A percentile compares a stretch with the other conserved stretches of the same genome.
phyloP scores from a whole-genome alignment of 35 echinoderm and acorn worm genomes.

The Ophiothrix spiculata region DNA sequence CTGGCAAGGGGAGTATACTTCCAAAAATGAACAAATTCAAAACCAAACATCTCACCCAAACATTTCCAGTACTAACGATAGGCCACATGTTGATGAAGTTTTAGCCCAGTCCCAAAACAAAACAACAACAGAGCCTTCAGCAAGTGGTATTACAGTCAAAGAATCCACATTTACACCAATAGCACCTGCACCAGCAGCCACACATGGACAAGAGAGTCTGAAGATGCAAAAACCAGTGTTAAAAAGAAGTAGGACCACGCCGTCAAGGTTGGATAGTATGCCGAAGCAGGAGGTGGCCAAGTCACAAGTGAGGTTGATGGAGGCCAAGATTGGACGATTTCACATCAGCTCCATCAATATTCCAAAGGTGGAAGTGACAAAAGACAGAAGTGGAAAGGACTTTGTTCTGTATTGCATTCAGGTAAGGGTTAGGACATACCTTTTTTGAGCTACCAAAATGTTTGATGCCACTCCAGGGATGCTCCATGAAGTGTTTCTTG shows the following conservation, averaged over 20 bases:
- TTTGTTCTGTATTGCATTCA: neutral
- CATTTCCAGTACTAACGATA: too few relatives aligned
- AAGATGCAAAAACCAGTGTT: neutral
- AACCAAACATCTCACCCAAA: too few relatives aligned
- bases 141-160: too few relatives aligned
- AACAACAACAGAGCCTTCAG: too few relatives aligned
- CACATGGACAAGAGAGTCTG: too few relatives aligned
- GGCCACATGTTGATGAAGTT: too few relatives aligned
- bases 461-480: too few relatives aligned
- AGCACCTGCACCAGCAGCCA: neutral
- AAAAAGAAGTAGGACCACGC: neutral
- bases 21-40: too few relatives aligned
- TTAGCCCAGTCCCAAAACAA: too few relatives aligned
- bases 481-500: too few relatives aligned
- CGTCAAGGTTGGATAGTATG: neutral
- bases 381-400: slow-evolving; percentile 1
- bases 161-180: neutral
- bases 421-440: neutral
- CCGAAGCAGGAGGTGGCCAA: neutral
- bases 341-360: neutral
- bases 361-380: neutral
- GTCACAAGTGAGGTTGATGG: neutral
- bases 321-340: neutral
- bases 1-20: neutral
- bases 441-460: too few relatives aligned